phyloP scores from a whole-genome alignment of 2,797 vertebrate species.

The Columba guinea region DNA sequence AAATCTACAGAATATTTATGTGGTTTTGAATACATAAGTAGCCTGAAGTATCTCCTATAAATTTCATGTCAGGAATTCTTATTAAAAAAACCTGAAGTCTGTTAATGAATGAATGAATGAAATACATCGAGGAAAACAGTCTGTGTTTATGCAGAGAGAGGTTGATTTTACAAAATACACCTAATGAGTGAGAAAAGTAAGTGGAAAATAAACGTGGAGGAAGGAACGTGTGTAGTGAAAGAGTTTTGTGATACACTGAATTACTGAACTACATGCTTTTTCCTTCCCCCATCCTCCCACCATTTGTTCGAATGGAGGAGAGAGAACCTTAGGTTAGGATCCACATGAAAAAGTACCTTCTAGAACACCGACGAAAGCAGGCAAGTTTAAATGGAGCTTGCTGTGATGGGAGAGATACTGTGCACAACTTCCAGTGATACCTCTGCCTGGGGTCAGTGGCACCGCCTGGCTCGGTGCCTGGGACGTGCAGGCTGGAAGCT shows the following conservation, averaged over 20 bases:
- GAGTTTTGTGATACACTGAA: not conserved
- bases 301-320: not conserved
- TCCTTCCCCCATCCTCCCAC: rapidly evolving
- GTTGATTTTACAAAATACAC: not conserved
- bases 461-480: not conserved
- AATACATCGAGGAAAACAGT: not conserved
- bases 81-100: not conserved
- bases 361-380: not conserved
- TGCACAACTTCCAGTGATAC: not conserved
- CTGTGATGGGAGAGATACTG: not conserved
- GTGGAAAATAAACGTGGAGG: not conserved
- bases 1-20: not conserved
- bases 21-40: not conserved
- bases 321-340: not conserved
- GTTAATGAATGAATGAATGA: not conserved
- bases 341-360: not conserved
- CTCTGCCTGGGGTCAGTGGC: not conserved
- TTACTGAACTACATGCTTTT: rapidly evolving
- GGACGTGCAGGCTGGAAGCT: not conserved
- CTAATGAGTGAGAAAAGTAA: not conserved
- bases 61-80: not conserved
- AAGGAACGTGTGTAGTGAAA: not conserved
- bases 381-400: not conserved
- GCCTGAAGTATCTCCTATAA: not conserved
- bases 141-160: not conserved